Percentiles rank a stretch among this genome's conserved stretches.
These are phyloP conservation scores for Pardalotus punctatus DNA, from an alignment of 2,113 vertebrate genomes.

Conservation along the genomic window DNA sequence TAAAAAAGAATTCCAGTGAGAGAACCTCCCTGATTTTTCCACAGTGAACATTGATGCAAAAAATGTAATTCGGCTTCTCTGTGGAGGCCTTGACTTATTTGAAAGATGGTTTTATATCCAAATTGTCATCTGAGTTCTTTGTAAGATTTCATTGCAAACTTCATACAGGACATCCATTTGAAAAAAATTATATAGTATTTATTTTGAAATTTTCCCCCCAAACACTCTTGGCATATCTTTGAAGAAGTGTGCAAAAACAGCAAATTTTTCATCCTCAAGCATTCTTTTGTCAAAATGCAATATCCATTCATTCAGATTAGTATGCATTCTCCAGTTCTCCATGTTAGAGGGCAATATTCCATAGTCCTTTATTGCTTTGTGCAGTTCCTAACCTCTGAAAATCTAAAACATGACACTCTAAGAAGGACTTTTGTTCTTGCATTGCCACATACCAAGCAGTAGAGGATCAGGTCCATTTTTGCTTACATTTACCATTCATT, in stretches of 20 bases:
- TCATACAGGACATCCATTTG: not conserved
- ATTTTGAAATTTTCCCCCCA: not conserved
- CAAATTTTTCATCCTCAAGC: not conserved
- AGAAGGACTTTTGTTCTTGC: not conserved
- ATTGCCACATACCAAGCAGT: not conserved
- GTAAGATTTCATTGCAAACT: not conserved
- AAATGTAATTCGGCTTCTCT: not conserved
- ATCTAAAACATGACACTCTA: not conserved
- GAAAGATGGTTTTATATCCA: not conserved
- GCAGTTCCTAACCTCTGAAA: not conserved
- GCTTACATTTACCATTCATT: conserved; percentile 6
- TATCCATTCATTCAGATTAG: not conserved
- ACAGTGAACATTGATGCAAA: not conserved
- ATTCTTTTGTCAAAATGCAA: not conserved
- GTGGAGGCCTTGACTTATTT: not conserved
- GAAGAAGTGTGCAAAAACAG: not conserved
- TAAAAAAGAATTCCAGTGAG: not conserved
- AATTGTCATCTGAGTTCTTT: not conserved
- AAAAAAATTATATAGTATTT: not conserved
- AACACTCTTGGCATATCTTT: not conserved
- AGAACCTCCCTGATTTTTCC: not conserved
- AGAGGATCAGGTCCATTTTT: not conserved
- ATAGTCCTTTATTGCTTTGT: not conserved
- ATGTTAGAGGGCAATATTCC: not conserved
- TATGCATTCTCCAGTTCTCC: not conserved